phyloP scores from a whole-genome alignment of 2,113 vertebrate genomes.

The Leptosomus discolor region DNA sequence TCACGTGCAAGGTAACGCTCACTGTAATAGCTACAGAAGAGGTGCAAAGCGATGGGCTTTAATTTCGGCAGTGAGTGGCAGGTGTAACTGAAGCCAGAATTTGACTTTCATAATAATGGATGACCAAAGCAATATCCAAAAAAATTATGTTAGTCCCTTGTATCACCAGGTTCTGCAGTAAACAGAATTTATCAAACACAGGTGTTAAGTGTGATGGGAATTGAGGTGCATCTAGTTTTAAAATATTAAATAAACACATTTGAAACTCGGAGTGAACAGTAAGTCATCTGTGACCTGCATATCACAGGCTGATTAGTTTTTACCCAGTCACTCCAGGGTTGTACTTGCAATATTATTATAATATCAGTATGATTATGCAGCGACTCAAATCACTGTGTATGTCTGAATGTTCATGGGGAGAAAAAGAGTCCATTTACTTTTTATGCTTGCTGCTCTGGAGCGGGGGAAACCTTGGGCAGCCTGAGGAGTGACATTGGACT shows the following conservation, averaged over 20 bases:
- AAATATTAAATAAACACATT: not conserved
- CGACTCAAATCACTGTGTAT: not conserved
- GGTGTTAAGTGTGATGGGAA: not conserved
- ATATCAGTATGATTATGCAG: not conserved
- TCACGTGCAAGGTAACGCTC: rapidly evolving
- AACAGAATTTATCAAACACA: not conserved
- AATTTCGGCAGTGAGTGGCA: not conserved
- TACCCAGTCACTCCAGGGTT: not conserved
- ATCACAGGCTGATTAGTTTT: not conserved
- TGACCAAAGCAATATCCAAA: not conserved
- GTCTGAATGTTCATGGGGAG: not conserved
- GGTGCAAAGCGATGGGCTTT: rapidly evolving
- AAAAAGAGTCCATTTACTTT: slow-evolving; percentile 2
- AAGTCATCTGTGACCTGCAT: not conserved
- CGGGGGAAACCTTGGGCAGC: not conserved
- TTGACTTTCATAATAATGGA: not conserved
- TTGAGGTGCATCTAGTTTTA: not conserved
- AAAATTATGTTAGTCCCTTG: not conserved
- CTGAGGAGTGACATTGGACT: slow-evolving; percentile 15
- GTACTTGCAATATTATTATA: not conserved
- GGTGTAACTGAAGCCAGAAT: not conserved
- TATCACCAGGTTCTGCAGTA: not conserved
- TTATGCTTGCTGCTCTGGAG: slow-evolving; percentile 1
- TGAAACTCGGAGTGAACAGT: not conserved
- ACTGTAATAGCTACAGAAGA: not conserved